Evolutionary conservation across 1,140 invertebrate species (phyloP).

Genomic region (Diorhabda carinulata): DNA sequence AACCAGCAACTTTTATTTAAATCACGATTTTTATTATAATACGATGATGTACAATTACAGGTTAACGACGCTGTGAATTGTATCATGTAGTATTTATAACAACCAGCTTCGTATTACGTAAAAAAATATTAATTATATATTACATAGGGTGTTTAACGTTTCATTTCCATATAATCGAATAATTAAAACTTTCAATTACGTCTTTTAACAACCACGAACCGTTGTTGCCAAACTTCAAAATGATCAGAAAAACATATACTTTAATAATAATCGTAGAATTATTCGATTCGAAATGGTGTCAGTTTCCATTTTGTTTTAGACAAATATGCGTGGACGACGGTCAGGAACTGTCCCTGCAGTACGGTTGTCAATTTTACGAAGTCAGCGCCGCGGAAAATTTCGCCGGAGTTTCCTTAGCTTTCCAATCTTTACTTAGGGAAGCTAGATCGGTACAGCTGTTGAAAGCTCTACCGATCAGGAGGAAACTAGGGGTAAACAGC

Average conservation of each 20-base stretch:
- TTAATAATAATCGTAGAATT: too few relatives aligned
- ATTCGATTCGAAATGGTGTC: too few relatives aligned
- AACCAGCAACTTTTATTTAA: conserved; percentile 5
- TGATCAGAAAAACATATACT: too few relatives aligned
- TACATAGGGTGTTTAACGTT: too few relatives aligned
- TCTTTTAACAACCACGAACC: too few relatives aligned
- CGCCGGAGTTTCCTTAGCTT: conserved; percentile 72
- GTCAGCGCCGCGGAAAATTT: conserved; percentile 79
- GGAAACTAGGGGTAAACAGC: conserved; percentile 72
- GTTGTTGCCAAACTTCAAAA: too few relatives aligned
- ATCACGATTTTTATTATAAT: conserved; percentile 17
- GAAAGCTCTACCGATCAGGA: conserved; percentile 63
- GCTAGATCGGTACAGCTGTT: conserved; percentile 68
- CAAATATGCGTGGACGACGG: conserved; percentile 76
- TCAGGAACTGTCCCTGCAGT: conserved; percentile 71
- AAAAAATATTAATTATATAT: too few relatives aligned
- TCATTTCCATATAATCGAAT: too few relatives aligned
- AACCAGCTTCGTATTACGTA: too few relatives aligned
- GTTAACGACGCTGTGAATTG: conserved; percentile 78
- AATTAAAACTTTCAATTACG: too few relatives aligned
- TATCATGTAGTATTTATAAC: conserved; percentile 58
- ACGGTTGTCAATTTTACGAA: conserved; percentile 81
- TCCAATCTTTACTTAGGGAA: conserved; percentile 72
- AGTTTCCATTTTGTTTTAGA: conserved; percentile 49
- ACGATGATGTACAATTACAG: conserved; percentile 61